These are phyloP conservation scores for Drosophila tropicalis DNA, from an alignment of 1,140 invertebrate species.

Conservation along the genomic window DNA sequence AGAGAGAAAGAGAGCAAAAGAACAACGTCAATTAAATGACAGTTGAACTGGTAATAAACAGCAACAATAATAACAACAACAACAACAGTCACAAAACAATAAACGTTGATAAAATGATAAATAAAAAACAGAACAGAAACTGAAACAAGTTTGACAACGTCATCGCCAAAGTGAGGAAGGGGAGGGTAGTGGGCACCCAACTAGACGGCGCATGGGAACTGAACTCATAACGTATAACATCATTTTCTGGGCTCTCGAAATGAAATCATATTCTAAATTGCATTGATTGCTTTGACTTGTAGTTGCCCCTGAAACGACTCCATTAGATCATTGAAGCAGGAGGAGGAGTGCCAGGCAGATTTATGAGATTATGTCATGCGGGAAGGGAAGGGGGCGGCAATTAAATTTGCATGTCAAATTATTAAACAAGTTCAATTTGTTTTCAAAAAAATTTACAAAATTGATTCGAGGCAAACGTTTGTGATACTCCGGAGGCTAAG, in stretches of 20 bases:
- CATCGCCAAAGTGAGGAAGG: slow-evolving; percentile 40
- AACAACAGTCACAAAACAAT: slow-evolving; percentile 74
- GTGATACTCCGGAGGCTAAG: not conserved
- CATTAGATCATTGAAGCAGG: slow-evolving; percentile 56
- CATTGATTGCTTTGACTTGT: slow-evolving; percentile 57
- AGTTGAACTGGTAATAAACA: slow-evolving; percentile 71
- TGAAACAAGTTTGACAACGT: slow-evolving; percentile 73
- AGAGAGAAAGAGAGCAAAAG: not conserved
- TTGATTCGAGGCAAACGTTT: slow-evolving; percentile 29
- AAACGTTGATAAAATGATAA: slow-evolving; percentile 70
- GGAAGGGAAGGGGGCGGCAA: not conserved
- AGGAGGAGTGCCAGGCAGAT: not conserved
- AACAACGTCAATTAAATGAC: slow-evolving; percentile 74
- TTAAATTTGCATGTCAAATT: slow-evolving; percentile 66
- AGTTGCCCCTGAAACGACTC: slow-evolving; percentile 30
- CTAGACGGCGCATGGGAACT: slow-evolving; percentile 48
- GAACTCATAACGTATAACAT: slow-evolving; percentile 20
- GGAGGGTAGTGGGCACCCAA: not conserved
- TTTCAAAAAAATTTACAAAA: slow-evolving; percentile 35
- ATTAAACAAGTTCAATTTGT: slow-evolving; percentile 72
- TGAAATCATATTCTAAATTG: slow-evolving; percentile 71
- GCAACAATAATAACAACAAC: slow-evolving; percentile 32
- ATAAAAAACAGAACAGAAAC: slow-evolving; percentile 8
- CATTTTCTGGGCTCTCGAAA: slow-evolving; percentile 42
- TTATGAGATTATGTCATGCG: slow-evolving; percentile 60